These are phyloP conservation scores for Abrostola tripartita DNA, from an alignment of 2,888 invertebrate genomes.

Conservation along the genomic window DNA sequence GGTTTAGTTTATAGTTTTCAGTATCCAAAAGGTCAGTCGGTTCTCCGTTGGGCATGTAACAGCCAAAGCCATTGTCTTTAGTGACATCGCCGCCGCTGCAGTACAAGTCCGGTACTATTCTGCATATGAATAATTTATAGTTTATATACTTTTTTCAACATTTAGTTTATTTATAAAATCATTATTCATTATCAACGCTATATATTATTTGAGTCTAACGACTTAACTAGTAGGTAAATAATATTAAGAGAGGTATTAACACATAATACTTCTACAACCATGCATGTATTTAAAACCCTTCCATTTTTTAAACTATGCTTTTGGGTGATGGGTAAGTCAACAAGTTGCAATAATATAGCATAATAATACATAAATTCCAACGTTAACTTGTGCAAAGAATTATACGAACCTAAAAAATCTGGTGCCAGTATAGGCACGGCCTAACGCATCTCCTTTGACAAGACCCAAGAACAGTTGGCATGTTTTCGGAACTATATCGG, in stretches of 20 bases:
- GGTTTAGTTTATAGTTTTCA: slow-evolving; percentile 82
- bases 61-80: slow-evolving; percentile 88
- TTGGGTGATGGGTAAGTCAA: too few species aligned
- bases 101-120: slow-evolving; percentile 87
- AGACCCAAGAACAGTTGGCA: slow-evolving; percentile 77
- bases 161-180: too few species aligned
- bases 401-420: slow-evolving; percentile 77
- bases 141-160: too few species aligned
- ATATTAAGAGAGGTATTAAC: too few species aligned
- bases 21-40: slow-evolving; percentile 70
- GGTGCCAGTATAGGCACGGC: slow-evolving; percentile 78
- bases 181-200: too few species aligned
- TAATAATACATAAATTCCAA: too few species aligned
- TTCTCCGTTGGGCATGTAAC: slow-evolving; percentile 80
- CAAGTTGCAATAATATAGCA: too few species aligned
- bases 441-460: slow-evolving; percentile 71
- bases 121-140: slow-evolving; percentile 45
- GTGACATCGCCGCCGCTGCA: slow-evolving; percentile 89
- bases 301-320: too few species aligned
- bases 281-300: too few species aligned
- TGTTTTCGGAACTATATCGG: slow-evolving; percentile 76
- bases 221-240: too few species aligned
- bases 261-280: too few species aligned
- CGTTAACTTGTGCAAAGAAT: not conserved
- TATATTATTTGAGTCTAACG: too few species aligned